Base-by-base conservation (phyloP, 2,888 invertebrate species). In the Miltochrista miniata region DNA sequence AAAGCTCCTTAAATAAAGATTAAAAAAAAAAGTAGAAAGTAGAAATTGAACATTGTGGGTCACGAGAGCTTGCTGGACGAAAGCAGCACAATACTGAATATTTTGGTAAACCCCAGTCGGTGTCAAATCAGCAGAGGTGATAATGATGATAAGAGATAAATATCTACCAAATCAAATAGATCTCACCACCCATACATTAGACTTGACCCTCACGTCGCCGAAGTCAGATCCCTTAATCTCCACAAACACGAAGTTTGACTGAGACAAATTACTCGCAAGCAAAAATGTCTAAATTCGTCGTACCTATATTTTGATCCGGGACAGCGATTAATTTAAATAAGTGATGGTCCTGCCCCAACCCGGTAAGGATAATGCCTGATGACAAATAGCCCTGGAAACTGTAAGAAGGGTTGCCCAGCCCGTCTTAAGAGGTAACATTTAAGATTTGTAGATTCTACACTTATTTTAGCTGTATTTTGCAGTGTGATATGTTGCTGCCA, bases 341-440 rank as follows among this genome's bases (percentile, higher is more conserved):
- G 66, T 64, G 66, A 73, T 65, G 68, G 72, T 59, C 51, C 54
- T 42, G 45, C 53, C 30, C 31, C 35, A 49, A 43, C 63, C 54
- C 35, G 48, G 49, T 31, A 24, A 50, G 67, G 71, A 67, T 79
- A 79, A 79, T 76, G 58, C 80, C 67, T 56, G 56, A 71, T 76
- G 79, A 79, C 76, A 79, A 79, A 79, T 79, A 59, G 79, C 62
- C 70, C 61, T 54, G 61, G 57, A 61, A 69, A 72, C 70, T 70
- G 69, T 69, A 58, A 64, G 51, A 68, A 63, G 51, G 68, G 54
- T 56, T 59, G 51, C 41, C 33, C 35, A 42, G 65, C 72, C 68
- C 59, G 59, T 62, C 68, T 68, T 69, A 68, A 71, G 70, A 68
- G 46, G 64, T 63, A 54, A 66, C 31, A 14, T 54, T 57, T 64